A percentile compares a stretch with the other conserved stretches of the same genome.
Conservation (phyloP, 2,113 vertebrate genomes). For the western clawed frog (Xenopus tropicalis) region UCB_Xtro_10.0 CM004447.2:102563001-102563500, state of each 20-base stretch:
- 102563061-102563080: too few relatives aligned
- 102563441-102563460: background rate
- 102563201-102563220: too few relatives aligned
- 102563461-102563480: conserved; percentile 24
- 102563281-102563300: background rate
- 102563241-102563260: conserved; percentile 92
- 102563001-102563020: too few relatives aligned
- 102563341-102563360: background rate
- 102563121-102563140: too few relatives aligned
- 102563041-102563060: too few relatives aligned
- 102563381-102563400: background rate
- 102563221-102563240: conserved; percentile 72
- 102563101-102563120: too few relatives aligned
- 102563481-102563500: too few relatives aligned
- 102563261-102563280: conserved; percentile 61
- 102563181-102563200: too few relatives aligned
- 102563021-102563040: too few relatives aligned
- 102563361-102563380: background rate
- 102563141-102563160: too few relatives aligned
- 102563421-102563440: background rate
- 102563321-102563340: background rate
- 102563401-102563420: background rate
- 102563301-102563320: background rate
- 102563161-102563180: too few relatives aligned
- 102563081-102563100: too few relatives aligned